Evolutionary conservation across 2,888 invertebrate species (phyloP).

Genomic region (Nomada ruficornis): DNA sequence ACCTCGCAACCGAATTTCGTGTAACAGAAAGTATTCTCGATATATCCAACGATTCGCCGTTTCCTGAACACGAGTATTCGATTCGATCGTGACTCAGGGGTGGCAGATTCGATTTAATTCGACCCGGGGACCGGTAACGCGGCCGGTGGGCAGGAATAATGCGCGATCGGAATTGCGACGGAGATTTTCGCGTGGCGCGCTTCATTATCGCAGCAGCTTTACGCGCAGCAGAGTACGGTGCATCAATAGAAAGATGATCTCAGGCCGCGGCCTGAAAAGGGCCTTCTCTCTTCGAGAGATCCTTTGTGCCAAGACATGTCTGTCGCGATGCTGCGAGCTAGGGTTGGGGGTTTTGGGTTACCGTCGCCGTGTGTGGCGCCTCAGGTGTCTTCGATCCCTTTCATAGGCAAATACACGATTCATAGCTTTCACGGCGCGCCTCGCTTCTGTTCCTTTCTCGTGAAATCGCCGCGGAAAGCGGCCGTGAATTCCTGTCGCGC

Average conservation of each 20-base stretch:
- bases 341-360: conserved; percentile 79
- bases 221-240: conserved; percentile 57
- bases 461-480: conserved; percentile 38
- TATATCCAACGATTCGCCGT: too few species aligned
- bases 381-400: conserved; percentile 81
- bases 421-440: conserved; percentile 68
- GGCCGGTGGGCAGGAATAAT: conserved; percentile 10
- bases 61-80: background rate
- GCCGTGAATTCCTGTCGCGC: conserved; percentile 30
- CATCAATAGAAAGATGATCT: conserved; percentile 83
- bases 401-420: conserved; percentile 80
- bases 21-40: too few species aligned
- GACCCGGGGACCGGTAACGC: background rate
- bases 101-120: background rate
- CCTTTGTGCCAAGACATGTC: conserved; percentile 80
- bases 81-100: too few species aligned
- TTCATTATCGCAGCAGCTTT: conserved; percentile 66
- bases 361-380: conserved; percentile 83
- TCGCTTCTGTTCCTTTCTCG: conserved; percentile 23
- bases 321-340: conserved; percentile 75
- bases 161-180: conserved; percentile 19
- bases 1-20: too few species aligned
- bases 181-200: conserved; percentile 51
- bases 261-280: conserved; percentile 66
- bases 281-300: conserved; percentile 51